Evolutionary conservation across 2,113 vertebrate species (phyloP), one percentile per base, ranked within the genome.

Genomic region (Columba janthina): DNA sequence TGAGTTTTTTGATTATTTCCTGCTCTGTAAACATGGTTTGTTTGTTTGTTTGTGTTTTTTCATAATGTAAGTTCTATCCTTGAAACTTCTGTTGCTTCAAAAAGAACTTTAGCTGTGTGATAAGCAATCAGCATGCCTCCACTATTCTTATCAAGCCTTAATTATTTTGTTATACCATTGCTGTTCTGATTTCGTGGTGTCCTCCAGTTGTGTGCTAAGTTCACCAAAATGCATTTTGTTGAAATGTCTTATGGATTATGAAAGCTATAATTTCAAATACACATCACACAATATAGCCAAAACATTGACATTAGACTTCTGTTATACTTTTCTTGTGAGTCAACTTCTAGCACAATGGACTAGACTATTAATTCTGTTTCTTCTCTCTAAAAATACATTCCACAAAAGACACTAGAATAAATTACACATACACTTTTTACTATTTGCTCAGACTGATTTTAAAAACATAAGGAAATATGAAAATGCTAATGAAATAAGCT

Each of bases 401-500:
- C 20, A 40, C 17, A 62, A 83, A 93, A 91, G 44, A 11, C 17
- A 69, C 34, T 56, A 60, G 67, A 79, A 54, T 58, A 90, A 91
- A 90, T 89, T 85, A 67, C 78, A 65, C 21, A 62, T 22, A 3
- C 74, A 94, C 73, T 74, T 96, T 94, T 69, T 82, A 58, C 34
- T 93, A 34, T 93, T 97, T 96, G 54, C 44, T 94, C 54, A 84
- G 81, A 82, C 57, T 80, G 60, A 79, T 89, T 93, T 94, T 71
- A 76, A 90, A 94, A 96, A 85, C 81, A 88, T 73, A 87, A 83
- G 50, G 24, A 95, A 94, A 89, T 91, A 85, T 71, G 56, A 88
- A 97, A 97, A 97, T 97, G 93, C 76, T 96, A 97, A 97, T 97
- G 94, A 96, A 95, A 93, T 91, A 93, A 92, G 90, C 97, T 97